A percentile compares a stretch with the other conserved stretches of the same genome.
Evolutionary conservation across 2,888 invertebrate genomes (phyloP).

Genomic region (Hemaris fuciformis): DNA sequence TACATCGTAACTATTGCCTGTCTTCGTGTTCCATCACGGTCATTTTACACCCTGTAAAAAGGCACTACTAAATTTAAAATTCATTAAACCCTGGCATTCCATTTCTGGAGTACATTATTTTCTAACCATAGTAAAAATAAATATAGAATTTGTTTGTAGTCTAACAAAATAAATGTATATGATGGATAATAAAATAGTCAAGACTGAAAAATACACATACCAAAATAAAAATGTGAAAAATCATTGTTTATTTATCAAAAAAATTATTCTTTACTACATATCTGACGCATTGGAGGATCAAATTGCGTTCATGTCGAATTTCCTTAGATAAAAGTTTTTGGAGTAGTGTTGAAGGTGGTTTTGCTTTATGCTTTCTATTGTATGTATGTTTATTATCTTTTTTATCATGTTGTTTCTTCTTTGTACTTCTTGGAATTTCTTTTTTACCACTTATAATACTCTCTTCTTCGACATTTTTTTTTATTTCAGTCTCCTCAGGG

Average conservation of each 20-base stretch:
- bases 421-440: background rate
- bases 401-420: slow-evolving; percentile 9
- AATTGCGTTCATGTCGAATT: slow-evolving; percentile 92
- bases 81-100: too few species aligned
- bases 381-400: background rate
- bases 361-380: slow-evolving; percentile 21
- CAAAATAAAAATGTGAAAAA: background rate
- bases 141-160: too few species aligned
- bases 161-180: too few species aligned
- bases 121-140: too few species aligned
- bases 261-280: slow-evolving; percentile 89
- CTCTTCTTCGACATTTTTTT: slow-evolving; percentile 31
- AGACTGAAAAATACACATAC: too few species aligned
- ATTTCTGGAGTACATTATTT: too few species aligned
- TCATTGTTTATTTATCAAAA: slow-evolving; percentile 79
- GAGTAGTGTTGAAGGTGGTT: slow-evolving; percentile 81
- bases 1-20: too few species aligned
- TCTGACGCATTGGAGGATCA: slow-evolving; percentile 92
- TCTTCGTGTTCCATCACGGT: too few species aligned
- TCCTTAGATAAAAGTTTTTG: slow-evolving; percentile 88
- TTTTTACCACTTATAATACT: slow-evolving; percentile 18
- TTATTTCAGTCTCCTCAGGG: slow-evolving; percentile 72
- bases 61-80: too few species aligned
- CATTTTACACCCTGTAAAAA: too few species aligned
- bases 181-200: too few species aligned